Evolutionary conservation across 2,888 invertebrate species (phyloP), one percentile per base, ranked within the genome.

Genomic region (Julus scandinavius): DNA sequence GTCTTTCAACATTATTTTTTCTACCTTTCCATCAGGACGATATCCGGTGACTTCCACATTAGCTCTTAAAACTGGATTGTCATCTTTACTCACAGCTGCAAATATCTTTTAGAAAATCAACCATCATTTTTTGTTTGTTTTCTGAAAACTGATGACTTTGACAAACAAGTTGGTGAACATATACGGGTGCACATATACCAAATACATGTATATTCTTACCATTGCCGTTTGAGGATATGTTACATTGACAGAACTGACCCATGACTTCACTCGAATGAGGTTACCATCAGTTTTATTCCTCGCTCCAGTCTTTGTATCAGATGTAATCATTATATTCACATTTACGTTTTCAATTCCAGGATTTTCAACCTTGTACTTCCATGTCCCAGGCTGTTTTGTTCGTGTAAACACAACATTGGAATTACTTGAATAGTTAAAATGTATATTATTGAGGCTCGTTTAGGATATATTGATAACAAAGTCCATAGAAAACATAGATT

Each of bases 191-290:
- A 29, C 29, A 29, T 29, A 29, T 29, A 29, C 29, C 63, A 63
- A n/a, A 63, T n/a, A 63, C 63, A 63, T 29, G n/a, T n/a, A 63
- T 17, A n/a, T n/a, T n/a, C 40, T 84, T 38, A 84, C 84, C 40
- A 40, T 84, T 6, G 84, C 4, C 15, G n/a, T n/a, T 41, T 84
- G 6, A 3, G 84, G 40, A 84, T 38, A 84, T 15, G 38, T 84
- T 7, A 84, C 17, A 45, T 84, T 84, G 2, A 84, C 84, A 17
- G 13, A 13, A 40, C 40, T 84, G 84, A 84, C 5, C 84, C 84
- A 84, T 17, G 84, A 40, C 15, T 38, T 84, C 4, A 84, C 84
- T 4, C 38, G 84, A 45, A 84, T 40, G 4, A 17, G 84, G 15
- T 83, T 11, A 0, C 20, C 83, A 15, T 11, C 15, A 15, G 49